phyloP scores from a whole-genome alignment of 2,888 invertebrate species.

The Leptopilina drosophilae region DNA sequence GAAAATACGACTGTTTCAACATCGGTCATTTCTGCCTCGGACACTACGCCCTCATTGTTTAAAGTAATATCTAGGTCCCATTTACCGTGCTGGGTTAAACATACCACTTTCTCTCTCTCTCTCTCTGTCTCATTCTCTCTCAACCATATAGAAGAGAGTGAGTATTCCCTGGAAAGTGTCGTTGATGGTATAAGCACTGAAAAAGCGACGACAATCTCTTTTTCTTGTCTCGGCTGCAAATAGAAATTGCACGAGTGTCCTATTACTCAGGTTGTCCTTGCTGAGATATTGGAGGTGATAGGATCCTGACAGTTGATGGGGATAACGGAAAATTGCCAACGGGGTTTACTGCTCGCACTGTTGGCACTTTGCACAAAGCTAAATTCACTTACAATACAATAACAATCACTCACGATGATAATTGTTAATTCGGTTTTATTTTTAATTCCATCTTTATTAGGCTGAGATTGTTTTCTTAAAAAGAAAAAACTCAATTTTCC shows the following conservation, averaged over 20 bases:
- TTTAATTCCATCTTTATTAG: not conserved
- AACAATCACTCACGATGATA: not conserved
- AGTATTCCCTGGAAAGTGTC: constrained; percentile 33
- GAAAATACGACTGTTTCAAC: constrained; percentile 29
- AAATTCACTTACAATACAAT: constrained; percentile 6
- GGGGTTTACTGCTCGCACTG: not conserved
- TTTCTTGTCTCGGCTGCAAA: constrained; percentile 36
- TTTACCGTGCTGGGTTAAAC: constrained; percentile 30
- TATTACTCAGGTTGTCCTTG: constrained; percentile 34
- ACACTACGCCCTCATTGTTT: constrained; percentile 10
- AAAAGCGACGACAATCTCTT: constrained; percentile 31
- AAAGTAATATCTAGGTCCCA: constrained; percentile 15
- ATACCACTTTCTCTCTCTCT: constrained; percentile 11
- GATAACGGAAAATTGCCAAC: constrained; percentile 23
- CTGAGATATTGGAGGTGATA: constrained; percentile 34
- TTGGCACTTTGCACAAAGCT: not conserved
- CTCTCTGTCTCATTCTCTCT: no score
- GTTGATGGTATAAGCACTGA: constrained; percentile 26
- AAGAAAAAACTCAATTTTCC: no score
- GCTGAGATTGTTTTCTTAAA: no score
- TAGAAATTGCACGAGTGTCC: constrained; percentile 34
- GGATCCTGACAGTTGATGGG: constrained; percentile 11
- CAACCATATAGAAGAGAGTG: no score
- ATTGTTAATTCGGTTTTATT: not conserved
- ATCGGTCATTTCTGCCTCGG: constrained; percentile 26